Conservation (phyloP, 1,140 invertebrate species). For the Ceratoteleas bidentatus region DNA sequence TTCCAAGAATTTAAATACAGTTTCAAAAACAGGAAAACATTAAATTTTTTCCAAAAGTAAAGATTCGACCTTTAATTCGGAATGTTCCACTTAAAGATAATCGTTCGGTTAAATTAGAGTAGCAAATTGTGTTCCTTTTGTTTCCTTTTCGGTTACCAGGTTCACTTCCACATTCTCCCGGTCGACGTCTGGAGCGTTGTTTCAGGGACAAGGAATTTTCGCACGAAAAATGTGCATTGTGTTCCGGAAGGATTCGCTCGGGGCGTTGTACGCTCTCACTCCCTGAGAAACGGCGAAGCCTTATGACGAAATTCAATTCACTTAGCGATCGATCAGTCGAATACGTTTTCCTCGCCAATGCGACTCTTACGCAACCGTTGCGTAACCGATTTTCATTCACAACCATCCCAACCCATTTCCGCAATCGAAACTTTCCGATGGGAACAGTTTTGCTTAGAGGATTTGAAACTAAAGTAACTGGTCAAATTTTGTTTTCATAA, state of each 20-base stretch:
- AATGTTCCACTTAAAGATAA: too few relatives aligned
- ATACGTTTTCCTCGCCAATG: slow-evolving; percentile 28
- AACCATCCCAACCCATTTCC: slow-evolving; percentile 12
- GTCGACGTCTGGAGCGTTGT: background rate
- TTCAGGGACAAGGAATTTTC: slow-evolving; percentile 26
- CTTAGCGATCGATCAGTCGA: slow-evolving; percentile 61
- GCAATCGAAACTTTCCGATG: too few relatives aligned
- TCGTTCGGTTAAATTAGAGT: too few relatives aligned
- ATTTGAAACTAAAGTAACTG: too few relatives aligned
- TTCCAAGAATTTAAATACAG: too few relatives aligned
- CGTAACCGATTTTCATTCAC: slow-evolving; percentile 50
- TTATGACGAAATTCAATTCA: slow-evolving; percentile 53
- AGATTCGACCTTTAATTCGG: too few relatives aligned
- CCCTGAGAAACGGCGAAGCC: slow-evolving; percentile 43
- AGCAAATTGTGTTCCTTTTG: too few relatives aligned
- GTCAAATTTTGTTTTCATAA: too few relatives aligned
- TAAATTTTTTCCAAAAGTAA: too few relatives aligned
- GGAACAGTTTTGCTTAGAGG: too few relatives aligned
- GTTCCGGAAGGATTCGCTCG: slow-evolving; percentile 34
- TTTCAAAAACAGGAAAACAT: too few relatives aligned
- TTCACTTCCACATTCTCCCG: background rate
- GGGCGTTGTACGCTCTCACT: slow-evolving; percentile 32
- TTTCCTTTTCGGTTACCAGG: background rate
- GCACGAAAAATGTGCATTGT: slow-evolving; percentile 28
- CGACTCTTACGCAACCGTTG: slow-evolving; percentile 39